Conservation (phyloP, 30 jellyfish, hydroid and myxozoan genomes). For the Aurelia sp. region DNA sequence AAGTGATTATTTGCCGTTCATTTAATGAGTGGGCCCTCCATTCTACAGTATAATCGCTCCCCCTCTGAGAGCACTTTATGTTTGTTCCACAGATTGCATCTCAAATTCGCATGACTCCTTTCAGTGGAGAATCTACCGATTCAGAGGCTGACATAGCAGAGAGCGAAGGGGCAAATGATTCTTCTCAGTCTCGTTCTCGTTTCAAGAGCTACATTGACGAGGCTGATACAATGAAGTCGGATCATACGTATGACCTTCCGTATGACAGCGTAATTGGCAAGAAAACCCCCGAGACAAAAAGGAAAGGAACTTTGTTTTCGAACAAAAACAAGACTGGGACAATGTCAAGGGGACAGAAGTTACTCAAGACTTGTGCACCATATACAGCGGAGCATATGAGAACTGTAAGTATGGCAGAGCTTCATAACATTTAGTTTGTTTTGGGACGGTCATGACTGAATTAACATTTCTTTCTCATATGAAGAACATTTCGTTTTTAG, state of each 20-base stretch:
- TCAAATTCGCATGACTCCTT: constrained; percentile 78
- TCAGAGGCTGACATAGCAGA: constrained; percentile 78
- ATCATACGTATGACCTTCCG: constrained; percentile 29
- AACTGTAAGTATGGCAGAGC: constrained; percentile 52
- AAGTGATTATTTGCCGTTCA: too few relatives aligned
- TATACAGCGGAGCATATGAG: constrained; percentile 91
- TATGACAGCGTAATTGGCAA: constrained; percentile 36
- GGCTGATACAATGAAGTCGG: constrained; percentile 14
- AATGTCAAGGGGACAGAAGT: constrained; percentile 21
- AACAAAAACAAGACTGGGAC: constrained; percentile 14
- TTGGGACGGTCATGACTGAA: too few relatives aligned
- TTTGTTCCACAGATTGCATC: constrained; percentile 70
- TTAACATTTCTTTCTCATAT: too few relatives aligned
- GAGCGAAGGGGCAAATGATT: constrained; percentile 27
- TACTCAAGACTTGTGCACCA: constrained; percentile 84
- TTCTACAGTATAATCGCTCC: too few relatives aligned
- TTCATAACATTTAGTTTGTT: too few relatives aligned
- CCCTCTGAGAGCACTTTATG: too few relatives aligned
- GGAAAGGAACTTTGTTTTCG: constrained; percentile 13
- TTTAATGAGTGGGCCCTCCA: too few relatives aligned
- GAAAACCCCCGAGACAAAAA: neutral
- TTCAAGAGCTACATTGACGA: constrained; percentile 48
- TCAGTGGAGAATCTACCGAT: constrained; percentile 94
- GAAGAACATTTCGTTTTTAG: too few relatives aligned
- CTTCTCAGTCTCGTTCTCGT: constrained; percentile 36